Base-by-base conservation (phyloP, 1,140 invertebrate genomes). In the Monochamus saltuarius region DNA sequence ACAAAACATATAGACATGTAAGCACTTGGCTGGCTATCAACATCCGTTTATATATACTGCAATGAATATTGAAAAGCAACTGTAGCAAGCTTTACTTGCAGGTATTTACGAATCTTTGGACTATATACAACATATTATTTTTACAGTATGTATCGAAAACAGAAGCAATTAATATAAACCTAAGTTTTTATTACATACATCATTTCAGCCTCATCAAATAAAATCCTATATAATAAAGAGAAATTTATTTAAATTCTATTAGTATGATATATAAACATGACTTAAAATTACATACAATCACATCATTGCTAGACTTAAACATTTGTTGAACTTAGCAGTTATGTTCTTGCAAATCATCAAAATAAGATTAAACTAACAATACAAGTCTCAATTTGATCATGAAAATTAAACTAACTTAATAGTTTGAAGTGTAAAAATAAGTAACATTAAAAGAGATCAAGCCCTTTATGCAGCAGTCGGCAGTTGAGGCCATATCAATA, bases 211-310 rank as follows among this genome's bases (percentile, higher is more conserved):
- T n/a, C n/a, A n/a, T n/a, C 57, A 62, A 38, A 43, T 36, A 58
- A 63, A 59, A 36, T n/a, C 16, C 7, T 14, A n/a, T 8, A 16
- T 68, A 70, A 70, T 70, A 70, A 70, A 70, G 66, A 68, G 62
- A 68, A 55, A 68, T 70, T 62, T 70, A 68, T 68, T 70, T 66
- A 70, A 70, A 66, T 68, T 65, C 68, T 66, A 70, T 68, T 68
- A 70, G 60, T 68, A 67, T 67, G 65, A 71, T 69, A 72, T 70
- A 72, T 72, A 70, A 68, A 70, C 66, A 70, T 70, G 66, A 70
- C 70, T 70, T 72, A 72, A 68, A 49, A 64, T 67, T 66, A 68
- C 66, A 72, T 70, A 72, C 68, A 71, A 70, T 72, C 70, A 72
- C 70, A 72, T 72, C 61, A 63, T 70, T 64, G 66, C 70, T 70